Evolutionary conservation across 2,888 invertebrate species (phyloP).

Genomic region (Dolichomitus sp.): DNA sequence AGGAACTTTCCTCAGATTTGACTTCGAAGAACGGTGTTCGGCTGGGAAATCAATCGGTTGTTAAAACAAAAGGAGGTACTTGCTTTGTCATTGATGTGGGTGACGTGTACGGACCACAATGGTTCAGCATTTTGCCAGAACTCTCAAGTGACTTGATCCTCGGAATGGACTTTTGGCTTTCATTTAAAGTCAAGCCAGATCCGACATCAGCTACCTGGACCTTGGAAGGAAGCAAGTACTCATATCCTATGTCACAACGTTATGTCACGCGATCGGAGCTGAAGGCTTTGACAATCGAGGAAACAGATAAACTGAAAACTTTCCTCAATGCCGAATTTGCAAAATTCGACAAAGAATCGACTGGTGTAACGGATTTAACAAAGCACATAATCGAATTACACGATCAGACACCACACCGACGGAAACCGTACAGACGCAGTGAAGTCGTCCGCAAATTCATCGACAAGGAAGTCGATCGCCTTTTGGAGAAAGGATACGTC

Average conservation of each 20-base stretch:
- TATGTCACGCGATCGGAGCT: constrained; percentile 12
- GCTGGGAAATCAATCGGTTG: constrained; percentile 18
- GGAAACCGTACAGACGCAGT: constrained; percentile 56
- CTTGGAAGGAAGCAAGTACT: constrained; percentile 44
- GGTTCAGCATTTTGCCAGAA: no score
- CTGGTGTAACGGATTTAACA: constrained; percentile 49
- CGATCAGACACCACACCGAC: constrained; percentile 44
- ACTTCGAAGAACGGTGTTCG: constrained; percentile 11
- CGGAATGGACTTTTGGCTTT: constrained; percentile 55
- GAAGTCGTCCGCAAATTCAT: constrained; percentile 53
- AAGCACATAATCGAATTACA: constrained; percentile 51
- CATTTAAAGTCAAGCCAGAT: constrained; percentile 41
- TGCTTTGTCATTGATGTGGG: constrained; percentile 36
- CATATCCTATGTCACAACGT: constrained; percentile 32
- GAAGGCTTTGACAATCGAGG: no score
- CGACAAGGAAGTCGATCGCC: constrained; percentile 31
- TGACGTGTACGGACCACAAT: no score
- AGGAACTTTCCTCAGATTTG: constrained; percentile 17
- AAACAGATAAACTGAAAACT: constrained; percentile 12
- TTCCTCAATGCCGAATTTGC: constrained; percentile 53
- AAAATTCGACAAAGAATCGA: constrained; percentile 59
- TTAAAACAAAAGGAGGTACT: constrained; percentile 23
- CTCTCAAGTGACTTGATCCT: constrained; percentile 42
- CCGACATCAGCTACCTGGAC: constrained; percentile 37
- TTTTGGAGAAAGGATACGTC: no score